A percentile compares a stretch with the other conserved stretches of the same genome.
Evolutionary conservation across 2,888 invertebrate species (phyloP).

Genomic region (Temnothorax unifasciatus): DNA sequence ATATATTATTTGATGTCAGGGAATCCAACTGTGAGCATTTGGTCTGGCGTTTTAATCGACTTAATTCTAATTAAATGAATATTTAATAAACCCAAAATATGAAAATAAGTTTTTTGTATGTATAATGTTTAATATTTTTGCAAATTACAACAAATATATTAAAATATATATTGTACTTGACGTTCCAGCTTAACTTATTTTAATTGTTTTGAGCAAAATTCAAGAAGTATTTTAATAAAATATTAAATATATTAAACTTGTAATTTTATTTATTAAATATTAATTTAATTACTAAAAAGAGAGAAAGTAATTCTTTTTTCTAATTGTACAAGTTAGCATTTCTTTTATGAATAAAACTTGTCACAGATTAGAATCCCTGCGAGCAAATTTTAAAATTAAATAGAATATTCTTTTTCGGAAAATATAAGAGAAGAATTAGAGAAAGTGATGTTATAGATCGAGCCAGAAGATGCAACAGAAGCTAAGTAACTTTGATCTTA

Average conservation of each 20-base stretch:
- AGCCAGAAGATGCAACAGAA: constrained; percentile 23
- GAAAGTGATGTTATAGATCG: constrained; percentile 19
- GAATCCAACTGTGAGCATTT: constrained; percentile 14
- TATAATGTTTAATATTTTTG: neutral
- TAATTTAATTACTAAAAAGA: neutral
- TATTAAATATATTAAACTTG: neutral
- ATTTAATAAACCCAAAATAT: neutral
- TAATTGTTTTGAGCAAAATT: neutral
- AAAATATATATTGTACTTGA: neutral
- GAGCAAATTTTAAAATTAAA: constrained; percentile 14
- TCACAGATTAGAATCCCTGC: constrained; percentile 32
- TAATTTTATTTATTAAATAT: constrained; percentile 1
- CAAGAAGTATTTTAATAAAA: neutral
- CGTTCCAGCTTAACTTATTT: neutral
- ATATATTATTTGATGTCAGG: constrained; percentile 11
- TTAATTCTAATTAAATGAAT: neutral
- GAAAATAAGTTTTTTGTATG: neutral
- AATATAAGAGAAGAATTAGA: constrained; percentile 8
- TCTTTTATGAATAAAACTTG: neutral
- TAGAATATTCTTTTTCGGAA: neutral
- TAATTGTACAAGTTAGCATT: neutral
- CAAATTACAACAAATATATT: neutral
- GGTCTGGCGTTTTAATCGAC: neutral
- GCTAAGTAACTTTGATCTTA: constrained; percentile 12
- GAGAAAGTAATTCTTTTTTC: neutral